Evolutionary conservation across 2,113 vertebrate genomes (phyloP).

Genomic region (Engraulis encrasicolus): DNA sequence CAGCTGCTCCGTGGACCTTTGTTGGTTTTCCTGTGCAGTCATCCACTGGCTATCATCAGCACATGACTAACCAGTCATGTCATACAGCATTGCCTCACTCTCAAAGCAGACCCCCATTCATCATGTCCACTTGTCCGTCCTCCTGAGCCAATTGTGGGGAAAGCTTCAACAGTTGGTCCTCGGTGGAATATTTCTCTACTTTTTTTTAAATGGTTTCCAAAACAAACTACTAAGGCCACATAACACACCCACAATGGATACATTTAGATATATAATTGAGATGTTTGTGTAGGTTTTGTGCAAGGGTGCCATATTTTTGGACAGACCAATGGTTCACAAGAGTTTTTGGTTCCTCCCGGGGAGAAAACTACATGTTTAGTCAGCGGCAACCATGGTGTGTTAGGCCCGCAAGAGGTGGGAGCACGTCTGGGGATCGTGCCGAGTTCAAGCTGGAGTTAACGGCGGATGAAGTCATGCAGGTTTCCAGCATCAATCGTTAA

Average conservation of each 20-base stretch:
- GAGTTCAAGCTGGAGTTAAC: background rate
- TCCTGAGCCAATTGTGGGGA: background rate
- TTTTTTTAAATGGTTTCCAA: conserved; percentile 35
- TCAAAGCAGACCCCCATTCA: background rate
- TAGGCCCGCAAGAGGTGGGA: background rate
- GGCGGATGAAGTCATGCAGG: background rate
- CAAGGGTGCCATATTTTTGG: background rate
- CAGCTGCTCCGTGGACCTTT: background rate
- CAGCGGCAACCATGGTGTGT: background rate
- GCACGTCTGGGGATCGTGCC: background rate
- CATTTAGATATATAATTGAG: conserved; percentile 26
- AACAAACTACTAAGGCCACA: conserved; percentile 54
- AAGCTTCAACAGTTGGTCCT: background rate
- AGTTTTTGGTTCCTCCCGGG: background rate
- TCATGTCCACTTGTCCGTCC: background rate
- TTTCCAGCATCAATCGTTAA: background rate
- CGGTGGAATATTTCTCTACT: conserved; percentile 42
- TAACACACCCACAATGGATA: conserved; percentile 32
- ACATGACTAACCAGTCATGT: background rate
- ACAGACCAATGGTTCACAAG: background rate
- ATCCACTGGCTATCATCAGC: background rate
- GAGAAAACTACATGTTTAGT: background rate
- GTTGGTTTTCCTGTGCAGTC: background rate
- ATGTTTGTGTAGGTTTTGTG: background rate
- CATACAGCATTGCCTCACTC: background rate